Percentiles rank a stretch among this genome's conserved stretches.
Conservation (phyloP, 2,888 invertebrate genomes). For the Helicoverpa assulta region DNA sequence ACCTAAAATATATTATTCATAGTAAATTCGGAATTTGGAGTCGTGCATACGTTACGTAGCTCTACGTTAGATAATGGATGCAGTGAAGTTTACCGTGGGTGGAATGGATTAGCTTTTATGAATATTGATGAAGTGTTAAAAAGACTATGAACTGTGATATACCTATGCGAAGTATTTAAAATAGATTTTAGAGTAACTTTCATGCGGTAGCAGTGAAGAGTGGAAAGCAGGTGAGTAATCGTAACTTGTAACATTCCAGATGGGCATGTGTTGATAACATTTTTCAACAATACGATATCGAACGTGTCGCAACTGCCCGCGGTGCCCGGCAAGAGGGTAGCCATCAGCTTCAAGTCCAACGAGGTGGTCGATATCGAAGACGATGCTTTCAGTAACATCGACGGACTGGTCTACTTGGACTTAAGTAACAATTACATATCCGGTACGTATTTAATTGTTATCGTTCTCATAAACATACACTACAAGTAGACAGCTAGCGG, state of each 20-base stretch:
- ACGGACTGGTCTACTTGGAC: conserved; percentile 88
- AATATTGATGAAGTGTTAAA: conserved; percentile 57
- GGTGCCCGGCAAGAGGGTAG: conserved; percentile 82
- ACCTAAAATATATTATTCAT: conserved; percentile 43
- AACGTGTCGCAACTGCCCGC: conserved; percentile 84
- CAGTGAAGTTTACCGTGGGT: conserved; percentile 42
- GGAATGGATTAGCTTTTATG: conserved; percentile 50
- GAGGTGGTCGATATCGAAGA: conserved; percentile 86
- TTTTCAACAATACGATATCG: conserved; percentile 89
- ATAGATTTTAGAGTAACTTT: conserved; percentile 19
- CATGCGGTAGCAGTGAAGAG: conserved; percentile 11
- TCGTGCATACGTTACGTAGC: conserved; percentile 27
- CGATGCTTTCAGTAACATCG: conserved; percentile 87
- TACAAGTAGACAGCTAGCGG: conserved; percentile 19
- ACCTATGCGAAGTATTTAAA: conserved; percentile 27
- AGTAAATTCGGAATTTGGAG: conserved; percentile 25
- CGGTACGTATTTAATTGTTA: conserved; percentile 75
- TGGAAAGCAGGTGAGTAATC: conserved; percentile 21
- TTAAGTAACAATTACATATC: conserved; percentile 90
- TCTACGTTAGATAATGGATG: conserved; percentile 37
- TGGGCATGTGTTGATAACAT: conserved; percentile 87
- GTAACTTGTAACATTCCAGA: conserved; percentile 73
- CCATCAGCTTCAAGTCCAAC: conserved; percentile 89
- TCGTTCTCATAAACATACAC: conserved; percentile 2
- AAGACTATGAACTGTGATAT: conserved; percentile 37